These are phyloP conservation scores for Drosophila erecta DNA, from an alignment of 1,140 invertebrate genomes.

Conservation along the genomic window DNA sequence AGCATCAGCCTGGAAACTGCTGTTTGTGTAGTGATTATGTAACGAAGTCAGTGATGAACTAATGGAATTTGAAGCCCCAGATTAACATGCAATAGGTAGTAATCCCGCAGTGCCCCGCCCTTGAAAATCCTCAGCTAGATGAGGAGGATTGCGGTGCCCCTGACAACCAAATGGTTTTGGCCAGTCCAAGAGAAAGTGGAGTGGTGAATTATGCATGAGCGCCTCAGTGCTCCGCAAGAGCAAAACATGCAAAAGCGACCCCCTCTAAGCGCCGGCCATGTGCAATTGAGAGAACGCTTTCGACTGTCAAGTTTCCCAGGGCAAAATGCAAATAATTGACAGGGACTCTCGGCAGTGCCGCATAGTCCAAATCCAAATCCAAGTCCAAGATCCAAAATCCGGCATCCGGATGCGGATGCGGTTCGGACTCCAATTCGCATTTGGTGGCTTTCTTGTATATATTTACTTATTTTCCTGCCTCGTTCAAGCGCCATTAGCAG, in stretches of 20 bases:
- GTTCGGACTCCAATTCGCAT: not conserved
- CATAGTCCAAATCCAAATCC: no score
- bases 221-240: slow-evolving; percentile 40
- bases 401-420: slow-evolving; percentile 1
- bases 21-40: no score
- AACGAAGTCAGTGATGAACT: no score
- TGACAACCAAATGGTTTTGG: slow-evolving; percentile 51
- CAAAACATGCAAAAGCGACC: slow-evolving; percentile 8
- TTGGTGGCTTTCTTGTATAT: slow-evolving; percentile 6
- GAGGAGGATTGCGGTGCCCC: slow-evolving; percentile 4
- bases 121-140: slow-evolving; percentile 1
- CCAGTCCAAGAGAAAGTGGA: not conserved
- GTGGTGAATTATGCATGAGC: slow-evolving; percentile 65
- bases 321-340: slow-evolving; percentile 77
- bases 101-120: not conserved
- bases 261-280: slow-evolving; percentile 18
- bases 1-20: no score
- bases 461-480: slow-evolving; percentile 11
- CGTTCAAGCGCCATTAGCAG: slow-evolving; percentile 27
- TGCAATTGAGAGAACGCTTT: slow-evolving; percentile 58
- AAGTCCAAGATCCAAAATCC: slow-evolving; percentile 1
- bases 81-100: not conserved
- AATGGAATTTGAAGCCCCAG: not conserved
- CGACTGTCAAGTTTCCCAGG: slow-evolving; percentile 29
- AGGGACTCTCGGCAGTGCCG: slow-evolving; percentile 31